Percentiles rank a stretch among this genome's conserved stretches.
Conservation (phyloP, 2,888 invertebrate species). For the Idaea dimidiata region DNA sequence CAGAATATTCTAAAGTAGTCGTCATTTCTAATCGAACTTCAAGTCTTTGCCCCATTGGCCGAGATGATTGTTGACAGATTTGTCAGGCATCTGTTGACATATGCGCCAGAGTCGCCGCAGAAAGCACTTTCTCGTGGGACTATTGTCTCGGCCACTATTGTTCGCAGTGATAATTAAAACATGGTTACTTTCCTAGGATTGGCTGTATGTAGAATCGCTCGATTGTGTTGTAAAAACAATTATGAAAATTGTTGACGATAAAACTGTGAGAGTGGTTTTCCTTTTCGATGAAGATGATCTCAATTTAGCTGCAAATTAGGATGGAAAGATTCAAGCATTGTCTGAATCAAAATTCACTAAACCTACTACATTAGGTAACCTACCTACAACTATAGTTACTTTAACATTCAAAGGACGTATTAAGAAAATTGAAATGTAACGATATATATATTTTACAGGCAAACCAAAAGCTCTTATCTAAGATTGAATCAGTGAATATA, state of each 20-base stretch:
- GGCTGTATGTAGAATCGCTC: slow-evolving; percentile 41
- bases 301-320: slow-evolving; percentile 6
- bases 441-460: slow-evolving; percentile 20
- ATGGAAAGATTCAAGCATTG: not conserved
- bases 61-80: not conserved
- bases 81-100: slow-evolving; percentile 4
- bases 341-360: not conserved
- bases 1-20: not conserved
- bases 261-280: slow-evolving; percentile 2
- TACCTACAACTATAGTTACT: not conserved
- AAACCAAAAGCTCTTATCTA: slow-evolving; percentile 23
- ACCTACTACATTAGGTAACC: not conserved
- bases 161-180: slow-evolving; percentile 40
- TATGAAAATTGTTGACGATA: slow-evolving; percentile 11
- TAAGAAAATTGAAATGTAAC: slow-evolving; percentile 15
- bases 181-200: slow-evolving; percentile 49
- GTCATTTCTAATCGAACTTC: not conserved
- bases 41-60: not conserved
- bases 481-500: slow-evolving; percentile 15
- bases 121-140: slow-evolving; percentile 62
- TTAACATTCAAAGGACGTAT: slow-evolving; percentile 6
- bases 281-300: slow-evolving; percentile 15
- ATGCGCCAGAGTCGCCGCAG: slow-evolving; percentile 33
- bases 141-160: slow-evolving; percentile 43
- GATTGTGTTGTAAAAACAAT: slow-evolving; percentile 24